Percentiles rank a stretch among this genome's conserved stretches.
phyloP scores from a whole-genome alignment of 2,797 vertebrate species.

The Molossus alvarezi region DNA sequence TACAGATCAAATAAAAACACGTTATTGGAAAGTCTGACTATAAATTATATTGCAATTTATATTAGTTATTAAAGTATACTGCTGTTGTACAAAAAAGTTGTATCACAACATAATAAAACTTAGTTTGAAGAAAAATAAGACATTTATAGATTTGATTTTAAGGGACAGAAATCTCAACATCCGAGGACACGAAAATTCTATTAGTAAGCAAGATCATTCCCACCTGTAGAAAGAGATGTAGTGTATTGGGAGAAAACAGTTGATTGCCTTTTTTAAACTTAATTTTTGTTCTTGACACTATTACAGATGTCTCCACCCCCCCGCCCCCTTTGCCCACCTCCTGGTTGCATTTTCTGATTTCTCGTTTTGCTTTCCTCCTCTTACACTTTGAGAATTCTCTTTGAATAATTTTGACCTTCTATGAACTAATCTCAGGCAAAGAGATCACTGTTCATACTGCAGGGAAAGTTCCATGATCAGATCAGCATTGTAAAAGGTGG shows the following conservation, averaged over 20 bases:
- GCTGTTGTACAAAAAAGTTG: background rate
- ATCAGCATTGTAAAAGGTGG: background rate
- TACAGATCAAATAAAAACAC: background rate
- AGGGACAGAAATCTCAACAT: background rate
- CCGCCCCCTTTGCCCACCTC: background rate
- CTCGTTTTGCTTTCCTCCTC: background rate
- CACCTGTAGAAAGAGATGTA: background rate
- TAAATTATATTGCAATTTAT: background rate
- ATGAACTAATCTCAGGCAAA: background rate
- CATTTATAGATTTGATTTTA: conserved; percentile 34
- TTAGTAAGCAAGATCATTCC: background rate
- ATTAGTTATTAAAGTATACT: background rate
- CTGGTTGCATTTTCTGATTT: background rate
- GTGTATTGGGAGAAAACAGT: background rate
- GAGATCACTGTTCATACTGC: background rate
- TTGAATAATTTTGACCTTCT: conserved; percentile 47
- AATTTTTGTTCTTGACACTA: background rate
- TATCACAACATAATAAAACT: background rate
- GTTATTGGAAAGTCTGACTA: background rate
- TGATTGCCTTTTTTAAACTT: background rate
- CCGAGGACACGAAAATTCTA: background rate
- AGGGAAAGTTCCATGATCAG: background rate
- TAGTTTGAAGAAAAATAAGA: background rate
- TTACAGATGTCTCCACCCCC: background rate
- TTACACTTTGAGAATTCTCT: conserved; percentile 50